phyloP scores from a whole-genome alignment of 1,140 invertebrate species.

The Yoshiicerus persimilis region DNA sequence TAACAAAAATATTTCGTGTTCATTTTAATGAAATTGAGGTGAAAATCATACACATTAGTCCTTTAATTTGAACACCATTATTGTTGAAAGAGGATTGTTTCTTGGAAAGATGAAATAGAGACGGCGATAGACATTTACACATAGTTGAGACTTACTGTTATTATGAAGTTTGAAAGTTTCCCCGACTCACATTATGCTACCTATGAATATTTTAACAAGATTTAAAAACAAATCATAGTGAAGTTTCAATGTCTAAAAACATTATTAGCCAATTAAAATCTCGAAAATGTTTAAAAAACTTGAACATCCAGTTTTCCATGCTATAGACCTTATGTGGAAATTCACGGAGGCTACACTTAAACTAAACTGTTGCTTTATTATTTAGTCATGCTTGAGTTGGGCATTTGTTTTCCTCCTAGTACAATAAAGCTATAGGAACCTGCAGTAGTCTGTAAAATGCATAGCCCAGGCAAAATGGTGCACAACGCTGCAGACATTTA shows the following conservation, averaged over 20 bases:
- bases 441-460: neutral
- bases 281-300: neutral
- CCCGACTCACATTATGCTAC: neutral
- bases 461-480: neutral
- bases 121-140: neutral
- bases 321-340: neutral
- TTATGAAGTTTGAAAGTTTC: neutral
- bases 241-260: neutral
- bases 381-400: neutral
- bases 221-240: neutral
- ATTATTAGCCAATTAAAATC: slow-evolving; percentile 10
- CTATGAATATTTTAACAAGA: neutral
- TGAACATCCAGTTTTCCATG: neutral
- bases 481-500: neutral
- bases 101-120: neutral
- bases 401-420: neutral
- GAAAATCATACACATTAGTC: neutral
- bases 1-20: neutral
- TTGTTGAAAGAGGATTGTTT: neutral
- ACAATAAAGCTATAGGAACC: no score
- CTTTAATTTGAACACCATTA: neutral
- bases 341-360: neutral
- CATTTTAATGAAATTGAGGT: neutral
- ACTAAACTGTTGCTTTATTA: neutral
- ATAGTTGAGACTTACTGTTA: neutral